Conservation (phyloP, 2,113 vertebrate species). For the Oreochromis tanganicae region DNA sequence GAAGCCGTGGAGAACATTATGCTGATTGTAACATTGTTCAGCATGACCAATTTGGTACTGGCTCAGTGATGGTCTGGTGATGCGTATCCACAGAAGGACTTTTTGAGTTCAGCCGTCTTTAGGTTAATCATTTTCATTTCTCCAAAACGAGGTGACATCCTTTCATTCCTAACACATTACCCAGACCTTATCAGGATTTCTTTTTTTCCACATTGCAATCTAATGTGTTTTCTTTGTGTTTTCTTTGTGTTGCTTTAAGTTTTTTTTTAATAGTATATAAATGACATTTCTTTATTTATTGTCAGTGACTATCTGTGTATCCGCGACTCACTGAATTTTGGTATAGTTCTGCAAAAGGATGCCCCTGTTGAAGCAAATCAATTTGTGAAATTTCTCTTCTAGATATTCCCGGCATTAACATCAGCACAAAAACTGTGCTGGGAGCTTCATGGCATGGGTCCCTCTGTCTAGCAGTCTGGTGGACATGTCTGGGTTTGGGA, state of each 20-base stretch:
- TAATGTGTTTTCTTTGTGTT: background rate
- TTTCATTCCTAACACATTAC: background rate
- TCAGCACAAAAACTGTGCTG: background rate
- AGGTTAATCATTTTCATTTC: background rate
- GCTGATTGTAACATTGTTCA: background rate
- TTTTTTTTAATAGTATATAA: background rate
- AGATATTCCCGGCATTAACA: background rate
- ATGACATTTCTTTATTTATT: background rate
- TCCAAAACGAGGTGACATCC: background rate
- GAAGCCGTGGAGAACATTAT: background rate
- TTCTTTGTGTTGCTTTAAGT: background rate
- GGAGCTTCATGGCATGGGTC: background rate
- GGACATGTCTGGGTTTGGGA: background rate
- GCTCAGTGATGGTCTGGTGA: background rate
- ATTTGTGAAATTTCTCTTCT: background rate
- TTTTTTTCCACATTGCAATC: too few relatives aligned
- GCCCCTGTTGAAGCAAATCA: background rate
- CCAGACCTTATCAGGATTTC: background rate
- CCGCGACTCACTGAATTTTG: background rate
- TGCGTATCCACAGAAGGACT: background rate
- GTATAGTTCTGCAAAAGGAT: background rate
- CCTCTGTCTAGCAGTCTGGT: background rate
- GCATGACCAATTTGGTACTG: background rate
- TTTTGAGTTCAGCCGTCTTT: background rate
- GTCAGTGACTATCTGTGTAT: background rate